These are phyloP conservation scores for Gymnocephalus cernua DNA, from an alignment of 2,113 vertebrate genomes.

Conservation along the genomic window DNA sequence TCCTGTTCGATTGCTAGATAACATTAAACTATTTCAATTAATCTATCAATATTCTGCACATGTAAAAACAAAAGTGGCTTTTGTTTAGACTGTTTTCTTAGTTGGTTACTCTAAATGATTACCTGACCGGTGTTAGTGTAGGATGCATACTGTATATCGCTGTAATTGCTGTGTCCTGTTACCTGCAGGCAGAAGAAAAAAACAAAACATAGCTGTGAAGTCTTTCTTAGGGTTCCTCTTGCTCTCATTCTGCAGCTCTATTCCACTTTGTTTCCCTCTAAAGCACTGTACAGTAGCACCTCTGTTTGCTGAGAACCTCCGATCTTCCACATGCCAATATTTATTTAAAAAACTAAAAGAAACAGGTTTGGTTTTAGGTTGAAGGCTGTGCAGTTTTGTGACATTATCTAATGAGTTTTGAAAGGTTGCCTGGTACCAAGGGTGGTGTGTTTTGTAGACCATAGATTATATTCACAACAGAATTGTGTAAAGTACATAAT, in stretches of 20 bases:
- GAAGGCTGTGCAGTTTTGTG: neutral
- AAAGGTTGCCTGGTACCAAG: neutral
- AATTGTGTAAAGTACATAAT: neutral
- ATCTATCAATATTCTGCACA: neutral
- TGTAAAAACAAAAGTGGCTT: neutral
- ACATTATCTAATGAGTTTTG: no score
- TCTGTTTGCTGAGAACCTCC: neutral
- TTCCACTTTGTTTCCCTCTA: neutral
- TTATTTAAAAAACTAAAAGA: neutral
- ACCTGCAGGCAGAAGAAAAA: neutral
- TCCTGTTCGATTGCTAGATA: neutral
- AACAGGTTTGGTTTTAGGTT: neutral
- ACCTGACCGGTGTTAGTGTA: neutral
- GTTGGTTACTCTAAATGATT: neutral
- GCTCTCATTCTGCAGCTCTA: constrained; percentile 3
- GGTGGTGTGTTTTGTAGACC: neutral
- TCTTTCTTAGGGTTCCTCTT: no score
- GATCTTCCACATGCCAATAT: neutral
- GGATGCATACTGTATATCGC: neutral
- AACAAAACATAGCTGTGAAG: no score
- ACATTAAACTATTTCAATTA: neutral
- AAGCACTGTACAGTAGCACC: neutral
- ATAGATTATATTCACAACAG: neutral
- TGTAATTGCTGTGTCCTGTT: neutral
- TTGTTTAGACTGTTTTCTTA: neutral